Evolutionary conservation across 2,888 invertebrate species (phyloP), one percentile per base, ranked within the genome.

Genomic region (Ochropacha duplaris): DNA sequence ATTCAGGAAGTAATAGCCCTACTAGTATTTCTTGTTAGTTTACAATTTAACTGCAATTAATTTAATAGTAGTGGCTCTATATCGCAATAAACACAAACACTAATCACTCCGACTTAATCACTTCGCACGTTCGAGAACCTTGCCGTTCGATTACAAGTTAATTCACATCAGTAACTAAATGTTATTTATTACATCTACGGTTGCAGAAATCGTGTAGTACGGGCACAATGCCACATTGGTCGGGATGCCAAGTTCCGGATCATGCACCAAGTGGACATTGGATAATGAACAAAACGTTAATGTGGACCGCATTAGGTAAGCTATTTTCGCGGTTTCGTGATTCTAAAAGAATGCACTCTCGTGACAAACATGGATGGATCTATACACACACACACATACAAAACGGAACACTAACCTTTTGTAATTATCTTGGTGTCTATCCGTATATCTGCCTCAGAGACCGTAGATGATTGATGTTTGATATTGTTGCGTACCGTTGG

Each of bases 211-310:
- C 16, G 49, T 54, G 28, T 49, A 19, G 54, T 49, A 12, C 49
- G 54, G 54, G 54, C 54, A 54, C 49, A 54, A 49, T 54, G 54
- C 54, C 54, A 54, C 44, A 19, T 44, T 49, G 39, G 24, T 12
- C 39, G 26, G 26, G 16, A 54, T 54, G 54, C 54, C 49, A 54
- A 54, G 49, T 26, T 28, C 6, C 28, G n/a, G 28, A 22, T 44
- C 8, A 6, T 26, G 66, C 66, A 64, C 54, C n/a, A 49, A 60
- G 66, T 58, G 57, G 56, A 54, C 59, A 58, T 55, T 54, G 51
- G n/a, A 19, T 57, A 64, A 64, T 64, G 55, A 57, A 61, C 60
- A 57, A 55, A 28, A 57, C 52, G 54, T 56, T 51, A 54, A 16
- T 55, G 57, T 59, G 57, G 49, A 57, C 51, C 19, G 8, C 8